These are phyloP conservation scores for Oncorhynchus gorbuscha DNA, from an alignment of 2,113 vertebrate genomes.

Conservation along the genomic window DNA sequence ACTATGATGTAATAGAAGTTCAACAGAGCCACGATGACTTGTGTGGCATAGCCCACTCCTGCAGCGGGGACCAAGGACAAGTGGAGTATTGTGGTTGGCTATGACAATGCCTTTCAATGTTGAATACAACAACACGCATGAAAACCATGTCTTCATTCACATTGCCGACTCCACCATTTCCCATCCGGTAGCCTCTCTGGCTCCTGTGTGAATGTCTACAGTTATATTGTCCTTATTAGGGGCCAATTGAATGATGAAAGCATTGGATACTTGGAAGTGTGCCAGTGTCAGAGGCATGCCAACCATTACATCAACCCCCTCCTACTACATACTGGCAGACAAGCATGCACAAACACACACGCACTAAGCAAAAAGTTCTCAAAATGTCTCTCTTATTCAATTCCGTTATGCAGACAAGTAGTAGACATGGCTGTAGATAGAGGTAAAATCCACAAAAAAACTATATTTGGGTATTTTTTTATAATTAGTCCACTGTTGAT, in stretches of 20 bases:
- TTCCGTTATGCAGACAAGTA: background rate
- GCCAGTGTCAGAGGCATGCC: constrained; percentile 10
- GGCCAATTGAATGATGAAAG: constrained; percentile 9
- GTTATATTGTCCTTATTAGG: constrained; percentile 1
- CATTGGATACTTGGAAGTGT: background rate
- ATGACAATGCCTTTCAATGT: no score
- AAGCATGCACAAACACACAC: background rate
- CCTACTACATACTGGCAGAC: constrained; percentile 4
- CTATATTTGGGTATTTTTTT: no score
- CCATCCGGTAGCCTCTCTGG: background rate
- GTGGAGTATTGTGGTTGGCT: background rate
- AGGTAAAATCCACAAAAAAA: no score
- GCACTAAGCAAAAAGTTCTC: background rate
- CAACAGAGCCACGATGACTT: constrained; percentile 85
- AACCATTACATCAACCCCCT: background rate
- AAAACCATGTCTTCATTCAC: no score
- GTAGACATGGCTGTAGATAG: background rate
- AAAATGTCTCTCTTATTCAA: background rate
- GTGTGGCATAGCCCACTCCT: constrained; percentile 93
- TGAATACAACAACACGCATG: no score
- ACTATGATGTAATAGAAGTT: constrained; percentile 94
- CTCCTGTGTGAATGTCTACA: constrained; percentile 8
- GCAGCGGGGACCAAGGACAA: constrained; percentile 24
- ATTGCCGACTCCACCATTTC: background rate
- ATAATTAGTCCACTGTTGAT: no score